Percentiles rank a stretch among this genome's conserved stretches.
phyloP scores from a whole-genome alignment of 2,888 invertebrate species.

The Phyllotreta striolata region DNA sequence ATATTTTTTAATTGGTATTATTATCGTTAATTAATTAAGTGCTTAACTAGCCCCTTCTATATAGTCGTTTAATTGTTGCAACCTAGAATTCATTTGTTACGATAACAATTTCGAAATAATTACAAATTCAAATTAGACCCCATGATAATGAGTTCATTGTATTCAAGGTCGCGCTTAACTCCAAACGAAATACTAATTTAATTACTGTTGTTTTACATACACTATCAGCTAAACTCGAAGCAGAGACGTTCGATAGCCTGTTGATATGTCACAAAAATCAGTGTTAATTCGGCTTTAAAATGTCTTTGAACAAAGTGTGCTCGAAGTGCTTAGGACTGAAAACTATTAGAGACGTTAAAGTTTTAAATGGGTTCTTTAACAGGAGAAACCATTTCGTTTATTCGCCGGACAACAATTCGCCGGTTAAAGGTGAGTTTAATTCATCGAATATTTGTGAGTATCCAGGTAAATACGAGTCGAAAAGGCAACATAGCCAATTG shows the following conservation, averaged over 20 bases:
- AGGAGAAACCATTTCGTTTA: conserved; percentile 67
- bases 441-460: conserved; percentile 22
- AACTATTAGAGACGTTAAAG: conserved; percentile 42
- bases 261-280: not conserved
- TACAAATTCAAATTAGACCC: not conserved
- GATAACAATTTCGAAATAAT: not conserved
- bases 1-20: too few species aligned
- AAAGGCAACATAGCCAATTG: not conserved
- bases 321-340: conserved; percentile 42
- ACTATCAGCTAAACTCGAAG: not conserved
- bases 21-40: too few species aligned
- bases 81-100: not conserved
- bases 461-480: not conserved
- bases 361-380: conserved; percentile 45
- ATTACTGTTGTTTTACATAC: not conserved
- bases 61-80: not conserved
- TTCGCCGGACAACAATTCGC: conserved; percentile 65
- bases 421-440: conserved; percentile 62
- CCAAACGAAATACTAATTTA: not conserved
- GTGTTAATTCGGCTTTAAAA: conserved; percentile 7
- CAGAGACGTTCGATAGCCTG: not conserved
- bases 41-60: too few species aligned
- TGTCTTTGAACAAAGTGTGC: conserved; percentile 48
- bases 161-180: not conserved
- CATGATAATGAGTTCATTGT: conserved; percentile 33